Evolutionary conservation across 2,888 invertebrate species (phyloP).

Genomic region (Oscheius sp.): DNA sequence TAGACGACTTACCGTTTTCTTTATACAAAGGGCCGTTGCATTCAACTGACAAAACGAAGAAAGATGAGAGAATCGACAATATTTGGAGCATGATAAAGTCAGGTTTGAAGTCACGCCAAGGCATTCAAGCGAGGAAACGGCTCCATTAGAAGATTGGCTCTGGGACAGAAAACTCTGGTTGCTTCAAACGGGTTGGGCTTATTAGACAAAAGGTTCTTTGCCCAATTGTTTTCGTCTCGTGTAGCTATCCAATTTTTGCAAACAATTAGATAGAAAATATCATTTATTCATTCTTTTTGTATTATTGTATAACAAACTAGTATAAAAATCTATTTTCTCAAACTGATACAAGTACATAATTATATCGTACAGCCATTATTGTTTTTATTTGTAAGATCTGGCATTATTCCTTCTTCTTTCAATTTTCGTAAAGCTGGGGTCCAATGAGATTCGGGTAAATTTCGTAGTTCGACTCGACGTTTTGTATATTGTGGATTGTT

Average conservation of each 20-base stretch:
- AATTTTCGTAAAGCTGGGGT: constrained; percentile 66
- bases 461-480: constrained; percentile 61
- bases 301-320: too few relatives aligned
- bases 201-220: background rate
- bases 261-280: background rate
- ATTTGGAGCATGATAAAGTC: background rate
- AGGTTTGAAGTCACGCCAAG: background rate
- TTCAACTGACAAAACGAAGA: background rate
- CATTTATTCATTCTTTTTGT: too few relatives aligned
- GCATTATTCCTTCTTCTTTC: constrained; percentile 61
- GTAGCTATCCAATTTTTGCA: background rate
- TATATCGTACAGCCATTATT: constrained; percentile 16
- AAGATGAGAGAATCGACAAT: background rate
- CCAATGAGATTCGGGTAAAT: constrained; percentile 66
- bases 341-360: background rate
- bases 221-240: background rate
- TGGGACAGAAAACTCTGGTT: background rate
- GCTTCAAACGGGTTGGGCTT: background rate
- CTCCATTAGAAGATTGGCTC: background rate
- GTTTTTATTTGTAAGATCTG: constrained; percentile 13
- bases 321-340: background rate
- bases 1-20: background rate
- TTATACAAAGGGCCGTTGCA: background rate
- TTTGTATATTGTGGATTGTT: constrained; percentile 67
- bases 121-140: background rate